Percentiles rank a stretch among this genome's conserved stretches.
Evolutionary conservation across 1,140 invertebrate genomes (phyloP).

Genomic region (Cephus cinctus): DNA sequence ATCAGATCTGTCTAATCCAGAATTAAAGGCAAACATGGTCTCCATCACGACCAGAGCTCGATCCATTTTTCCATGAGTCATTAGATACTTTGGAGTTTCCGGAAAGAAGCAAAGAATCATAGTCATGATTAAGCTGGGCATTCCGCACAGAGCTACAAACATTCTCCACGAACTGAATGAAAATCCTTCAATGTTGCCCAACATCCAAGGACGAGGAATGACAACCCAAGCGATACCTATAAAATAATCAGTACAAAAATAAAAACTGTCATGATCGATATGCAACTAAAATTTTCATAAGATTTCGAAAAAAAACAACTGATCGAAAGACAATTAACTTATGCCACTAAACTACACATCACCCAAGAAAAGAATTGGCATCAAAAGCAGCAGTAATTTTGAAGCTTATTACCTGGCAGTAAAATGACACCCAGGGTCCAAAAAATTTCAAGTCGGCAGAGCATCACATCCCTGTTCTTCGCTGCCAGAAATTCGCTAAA

Average conservation of each 20-base stretch:
- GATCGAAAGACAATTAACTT: too few relatives aligned
- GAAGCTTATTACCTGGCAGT: constrained; percentile 50
- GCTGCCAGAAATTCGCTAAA: constrained; percentile 61
- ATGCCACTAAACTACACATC: too few relatives aligned
- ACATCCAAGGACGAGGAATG: constrained; percentile 48
- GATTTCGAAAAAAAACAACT: too few relatives aligned
- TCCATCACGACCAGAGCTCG: constrained; percentile 57
- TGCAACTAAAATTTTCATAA: too few relatives aligned
- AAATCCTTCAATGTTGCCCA: constrained; percentile 31
- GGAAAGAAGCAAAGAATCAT: constrained; percentile 37
- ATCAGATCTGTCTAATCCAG: constrained; percentile 46
- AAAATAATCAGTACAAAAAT: constrained; percentile 20
- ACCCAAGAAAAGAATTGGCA: background rate
- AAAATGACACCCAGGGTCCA: constrained; percentile 62
- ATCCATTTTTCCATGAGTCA: constrained; percentile 52
- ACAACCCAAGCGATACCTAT: constrained; percentile 58
- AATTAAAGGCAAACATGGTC: constrained; percentile 59
- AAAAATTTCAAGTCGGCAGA: constrained; percentile 61
- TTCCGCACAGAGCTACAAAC: constrained; percentile 40
- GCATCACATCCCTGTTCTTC: constrained; percentile 57
- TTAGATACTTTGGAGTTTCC: constrained; percentile 60
- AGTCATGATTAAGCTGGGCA: constrained; percentile 28
- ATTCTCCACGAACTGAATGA: constrained; percentile 56
- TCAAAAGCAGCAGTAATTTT: background rate
- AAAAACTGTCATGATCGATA: too few relatives aligned